Conservation (phyloP, 2,797 vertebrate species). For the Enteromius unitaeniatus region DNA sequence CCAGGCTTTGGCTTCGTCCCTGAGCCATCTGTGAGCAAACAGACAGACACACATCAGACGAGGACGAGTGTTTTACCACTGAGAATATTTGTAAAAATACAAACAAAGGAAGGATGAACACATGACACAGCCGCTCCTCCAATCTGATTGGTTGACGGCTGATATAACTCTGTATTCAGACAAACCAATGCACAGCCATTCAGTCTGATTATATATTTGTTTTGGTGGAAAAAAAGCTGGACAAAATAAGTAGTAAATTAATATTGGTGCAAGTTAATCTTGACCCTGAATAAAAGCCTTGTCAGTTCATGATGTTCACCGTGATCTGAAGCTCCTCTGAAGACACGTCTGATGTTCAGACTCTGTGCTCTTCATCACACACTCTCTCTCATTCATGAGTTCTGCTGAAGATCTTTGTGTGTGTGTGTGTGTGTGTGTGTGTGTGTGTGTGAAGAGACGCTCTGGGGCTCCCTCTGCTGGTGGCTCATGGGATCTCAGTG, state of each 20-base stretch:
- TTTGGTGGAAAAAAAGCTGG: neutral
- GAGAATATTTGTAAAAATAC: slow-evolving; percentile 12
- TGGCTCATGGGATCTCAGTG: neutral
- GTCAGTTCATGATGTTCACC: neutral
- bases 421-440: neutral
- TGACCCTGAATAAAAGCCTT: neutral
- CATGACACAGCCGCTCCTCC: neutral
- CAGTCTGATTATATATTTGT: neutral
- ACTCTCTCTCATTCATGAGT: neutral
- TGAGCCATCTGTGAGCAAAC: slow-evolving; percentile 27
- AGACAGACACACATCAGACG: neutral
- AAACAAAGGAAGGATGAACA: neutral
- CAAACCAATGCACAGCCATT: neutral
- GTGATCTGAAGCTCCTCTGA: neutral
- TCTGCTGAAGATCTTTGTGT: neutral
- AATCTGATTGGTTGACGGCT: neutral
- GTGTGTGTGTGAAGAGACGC: neutral
- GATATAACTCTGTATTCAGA: neutral
- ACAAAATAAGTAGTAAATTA: neutral
- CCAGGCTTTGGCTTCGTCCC: neutral
- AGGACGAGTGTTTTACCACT: neutral
- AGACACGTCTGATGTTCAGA: neutral
- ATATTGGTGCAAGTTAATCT: neutral
- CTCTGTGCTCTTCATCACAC: neutral
- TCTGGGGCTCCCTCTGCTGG: slow-evolving; percentile 3